These are phyloP conservation scores for Dolomedes plantarius DNA, from an alignment of 2,888 invertebrate genomes.

Conservation along the genomic window DNA sequence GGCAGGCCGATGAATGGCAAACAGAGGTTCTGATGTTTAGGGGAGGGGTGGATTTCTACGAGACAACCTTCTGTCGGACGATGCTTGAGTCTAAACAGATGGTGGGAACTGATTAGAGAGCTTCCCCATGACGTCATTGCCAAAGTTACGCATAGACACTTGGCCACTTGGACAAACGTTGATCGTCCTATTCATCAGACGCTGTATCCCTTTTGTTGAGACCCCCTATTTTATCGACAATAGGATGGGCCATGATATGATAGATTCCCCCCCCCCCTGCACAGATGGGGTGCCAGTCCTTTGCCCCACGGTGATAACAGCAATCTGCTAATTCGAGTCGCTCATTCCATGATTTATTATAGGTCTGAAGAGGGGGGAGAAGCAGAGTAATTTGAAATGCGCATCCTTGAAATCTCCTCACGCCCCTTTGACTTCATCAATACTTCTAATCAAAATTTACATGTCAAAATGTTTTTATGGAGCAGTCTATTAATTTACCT, in stretches of 20 bases:
- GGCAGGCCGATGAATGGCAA: constrained; percentile 33
- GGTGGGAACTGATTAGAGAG: constrained; percentile 68
- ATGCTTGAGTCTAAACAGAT: constrained; percentile 63
- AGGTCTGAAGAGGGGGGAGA: background rate
- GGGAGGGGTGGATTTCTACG: constrained; percentile 29
- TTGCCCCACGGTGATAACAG: constrained; percentile 63
- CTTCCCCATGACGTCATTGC: constrained; percentile 63
- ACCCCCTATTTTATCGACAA: constrained; percentile 46
- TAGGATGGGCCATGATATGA: constrained; percentile 57
- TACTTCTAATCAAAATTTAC: background rate
- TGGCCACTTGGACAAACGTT: constrained; percentile 64
- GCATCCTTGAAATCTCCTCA: background rate
- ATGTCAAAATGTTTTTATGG: too few relatives aligned
- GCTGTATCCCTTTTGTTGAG: constrained; percentile 24
- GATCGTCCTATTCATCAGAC: constrained; percentile 58
- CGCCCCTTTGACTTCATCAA: background rate
- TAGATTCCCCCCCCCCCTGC: constrained; percentile 18
- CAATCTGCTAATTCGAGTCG: constrained; percentile 68
- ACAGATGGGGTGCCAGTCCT: constrained; percentile 56
- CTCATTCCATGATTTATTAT: constrained; percentile 65
- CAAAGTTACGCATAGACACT: constrained; percentile 47
- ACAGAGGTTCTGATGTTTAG: constrained; percentile 29
- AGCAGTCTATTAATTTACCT: too few relatives aligned
- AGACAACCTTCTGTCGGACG: constrained; percentile 57
- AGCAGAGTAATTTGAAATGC: background rate